Evolutionary conservation across 2,113 vertebrate genomes (phyloP).

Genomic region (Pristiophorus japonicus): DNA sequence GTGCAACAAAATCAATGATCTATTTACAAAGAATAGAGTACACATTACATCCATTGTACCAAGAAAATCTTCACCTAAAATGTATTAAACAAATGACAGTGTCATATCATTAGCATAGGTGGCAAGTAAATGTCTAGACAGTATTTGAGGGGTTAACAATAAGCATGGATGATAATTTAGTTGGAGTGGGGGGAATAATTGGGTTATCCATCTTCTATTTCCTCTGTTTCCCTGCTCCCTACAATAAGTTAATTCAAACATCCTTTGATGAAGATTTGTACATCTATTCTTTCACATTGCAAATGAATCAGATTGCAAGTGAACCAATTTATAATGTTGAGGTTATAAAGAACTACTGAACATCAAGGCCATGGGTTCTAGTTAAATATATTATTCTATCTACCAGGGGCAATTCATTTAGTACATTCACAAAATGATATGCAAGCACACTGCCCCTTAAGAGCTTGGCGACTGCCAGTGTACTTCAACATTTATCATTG

Average conservation of each 20-base stretch:
- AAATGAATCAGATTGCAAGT: not conserved
- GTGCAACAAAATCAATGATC: not conserved
- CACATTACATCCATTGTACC: not conserved
- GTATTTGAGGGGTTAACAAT: not conserved
- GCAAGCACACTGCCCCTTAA: slow-evolving; percentile 29
- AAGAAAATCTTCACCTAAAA: too few relatives aligned
- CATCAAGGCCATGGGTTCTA: not conserved
- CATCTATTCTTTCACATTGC: not conserved
- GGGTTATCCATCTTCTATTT: slow-evolving; percentile 1
- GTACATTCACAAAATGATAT: slow-evolving; percentile 24
- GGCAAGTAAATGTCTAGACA: not conserved
- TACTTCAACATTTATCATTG: slow-evolving; percentile 34
- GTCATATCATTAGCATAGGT: not conserved
- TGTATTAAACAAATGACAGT: not conserved
- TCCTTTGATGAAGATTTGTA: not conserved
- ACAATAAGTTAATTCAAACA: slow-evolving; percentile 12
- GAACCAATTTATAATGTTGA: slow-evolving; percentile 4
- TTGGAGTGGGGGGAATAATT: not conserved
- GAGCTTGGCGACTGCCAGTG: slow-evolving; percentile 28
- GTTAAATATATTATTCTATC: slow-evolving; percentile 28
- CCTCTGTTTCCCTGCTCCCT: not conserved
- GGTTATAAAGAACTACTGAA: slow-evolving; percentile 6
- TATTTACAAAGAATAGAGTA: not conserved
- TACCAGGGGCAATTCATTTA: slow-evolving; percentile 15
- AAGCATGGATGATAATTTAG: not conserved